These are phyloP conservation scores for Phasianus colchicus DNA, from an alignment of 2,113 vertebrate species.

Conservation along the genomic window DNA sequence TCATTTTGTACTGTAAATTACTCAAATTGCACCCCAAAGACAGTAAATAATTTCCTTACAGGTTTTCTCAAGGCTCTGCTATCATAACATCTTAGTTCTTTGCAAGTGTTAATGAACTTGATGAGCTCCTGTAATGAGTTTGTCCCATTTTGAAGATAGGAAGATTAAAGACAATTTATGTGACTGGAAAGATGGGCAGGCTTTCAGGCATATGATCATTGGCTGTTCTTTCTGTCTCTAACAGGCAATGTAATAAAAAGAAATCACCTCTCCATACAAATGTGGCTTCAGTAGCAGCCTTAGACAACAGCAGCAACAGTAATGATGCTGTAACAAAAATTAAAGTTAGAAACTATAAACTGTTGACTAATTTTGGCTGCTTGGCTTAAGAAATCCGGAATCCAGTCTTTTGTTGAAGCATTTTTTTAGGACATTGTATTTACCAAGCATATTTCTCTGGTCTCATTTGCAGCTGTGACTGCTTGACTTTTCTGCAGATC, in stretches of 20 bases:
- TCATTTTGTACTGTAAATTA: neutral
- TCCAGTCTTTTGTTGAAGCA: neutral
- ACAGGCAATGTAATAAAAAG: conserved; percentile 4
- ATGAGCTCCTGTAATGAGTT: conserved; percentile 1
- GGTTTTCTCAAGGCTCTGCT: neutral
- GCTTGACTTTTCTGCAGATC: neutral
- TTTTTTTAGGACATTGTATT: neutral
- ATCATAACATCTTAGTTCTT: conserved; percentile 12
- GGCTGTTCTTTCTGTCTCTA: neutral
- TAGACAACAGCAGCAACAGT: neutral
- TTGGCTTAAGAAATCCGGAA: neutral
- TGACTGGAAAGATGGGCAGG: conserved; percentile 9
- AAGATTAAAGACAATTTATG: conserved; percentile 40
- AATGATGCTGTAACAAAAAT: neutral
- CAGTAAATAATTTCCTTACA: conserved; percentile 12
- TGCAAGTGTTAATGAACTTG: conserved; percentile 39
- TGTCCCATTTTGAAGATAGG: conserved; percentile 28
- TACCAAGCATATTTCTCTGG: neutral
- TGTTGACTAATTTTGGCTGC: neutral
- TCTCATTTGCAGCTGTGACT: neutral
- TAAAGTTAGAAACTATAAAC: conserved; percentile 6
- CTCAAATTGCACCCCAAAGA: neutral
- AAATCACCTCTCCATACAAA: neutral
- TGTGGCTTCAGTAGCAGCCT: neutral
- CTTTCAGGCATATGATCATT: neutral